Evolutionary conservation across 1,140 invertebrate species (phyloP), one percentile per base, ranked within the genome.

Genomic region (Planococcus citri): DNA sequence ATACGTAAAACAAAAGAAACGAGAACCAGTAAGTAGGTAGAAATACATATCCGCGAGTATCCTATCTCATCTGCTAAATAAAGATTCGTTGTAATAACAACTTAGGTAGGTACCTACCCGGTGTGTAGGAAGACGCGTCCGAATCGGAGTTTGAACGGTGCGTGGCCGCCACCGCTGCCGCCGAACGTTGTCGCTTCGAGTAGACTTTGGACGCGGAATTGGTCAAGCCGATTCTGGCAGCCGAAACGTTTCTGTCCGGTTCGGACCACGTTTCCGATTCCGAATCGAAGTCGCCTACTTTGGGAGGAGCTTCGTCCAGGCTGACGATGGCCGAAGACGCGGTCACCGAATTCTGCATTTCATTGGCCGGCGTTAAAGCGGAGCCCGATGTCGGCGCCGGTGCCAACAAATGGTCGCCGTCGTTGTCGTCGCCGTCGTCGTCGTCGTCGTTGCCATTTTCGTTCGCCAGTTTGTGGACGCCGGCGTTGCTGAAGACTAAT

Each of bases 191-290:
- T n/a, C n/a, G n/a, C n/a, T n/a, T n/a, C n/a, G n/a, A n/a, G n/a
- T n/a, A n/a, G n/a, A n/a, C n/a, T n/a, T 22, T 4, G 21, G 60
- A 10, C 3, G 41, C 17, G 22, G 60, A 64, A 25, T 82, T 81
- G 68, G 79, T 81, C 3, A 91, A 77, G 1, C 89, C 89, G 57
- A 91, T 91, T 71, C 89, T 81, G 0, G 87, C 88, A 70, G 88
- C 77, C 0, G 89, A 92, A 0, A 92, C 88, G 70, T 83, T 85
- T 70, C 88, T 82, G 74, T 93, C 90, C 0, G 90, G 90, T 76
- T 92, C 90, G 0, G 89, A 91, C 85, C 90, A 92, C 21, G 87
- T 86, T 74, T 93, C 91, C 0, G 87, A 89, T 75, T 92, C 89
- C 0, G 87, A 89, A 14, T 68, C 27, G 22, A 64, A 64, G 24